Evolutionary conservation across 2,888 invertebrate genomes (phyloP).

Genomic region (Tridacna crocea): DNA sequence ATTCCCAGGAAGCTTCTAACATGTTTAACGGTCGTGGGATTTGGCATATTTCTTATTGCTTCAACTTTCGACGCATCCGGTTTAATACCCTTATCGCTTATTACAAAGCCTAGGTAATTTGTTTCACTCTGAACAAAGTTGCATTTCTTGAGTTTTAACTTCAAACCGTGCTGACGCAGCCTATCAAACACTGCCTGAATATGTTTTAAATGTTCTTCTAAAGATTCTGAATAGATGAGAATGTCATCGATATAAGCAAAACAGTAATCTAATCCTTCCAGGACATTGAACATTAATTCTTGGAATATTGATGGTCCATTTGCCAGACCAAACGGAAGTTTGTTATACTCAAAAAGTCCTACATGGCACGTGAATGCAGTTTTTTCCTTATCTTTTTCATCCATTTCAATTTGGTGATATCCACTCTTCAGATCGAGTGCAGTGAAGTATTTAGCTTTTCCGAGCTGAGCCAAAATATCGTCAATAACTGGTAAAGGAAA

Average conservation of each 20-base stretch:
- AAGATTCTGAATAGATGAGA: background rate
- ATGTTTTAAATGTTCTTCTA: slow-evolving; percentile 53
- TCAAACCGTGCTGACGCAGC: slow-evolving; percentile 34
- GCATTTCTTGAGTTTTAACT: slow-evolving; percentile 54
- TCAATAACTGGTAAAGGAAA: slow-evolving; percentile 47
- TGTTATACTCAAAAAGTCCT: slow-evolving; percentile 47
- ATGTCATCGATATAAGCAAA: slow-evolving; percentile 30
- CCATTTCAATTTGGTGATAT: background rate
- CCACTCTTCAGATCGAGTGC: slow-evolving; percentile 34
- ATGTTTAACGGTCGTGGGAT: background rate
- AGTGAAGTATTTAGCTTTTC: slow-evolving; percentile 38
- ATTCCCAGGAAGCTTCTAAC: slow-evolving; percentile 19
- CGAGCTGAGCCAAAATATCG: slow-evolving; percentile 34
- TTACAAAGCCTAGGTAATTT: slow-evolving; percentile 38
- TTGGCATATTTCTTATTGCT: slow-evolving; percentile 12
- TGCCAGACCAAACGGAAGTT: slow-evolving; percentile 38
- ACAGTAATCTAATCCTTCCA: slow-evolving; percentile 41
- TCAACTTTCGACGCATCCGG: slow-evolving; percentile 42
- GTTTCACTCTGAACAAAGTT: slow-evolving; percentile 38
- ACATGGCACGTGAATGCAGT: slow-evolving; percentile 43
- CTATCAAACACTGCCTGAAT: slow-evolving; percentile 38
- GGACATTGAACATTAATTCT: slow-evolving; percentile 35
- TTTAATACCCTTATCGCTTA: slow-evolving; percentile 41
- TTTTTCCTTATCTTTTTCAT: slow-evolving; percentile 34
- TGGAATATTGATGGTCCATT: slow-evolving; percentile 34